These are phyloP conservation scores for Trissolcus basalis DNA, from an alignment of 1,140 invertebrate genomes.

Conservation along the genomic window DNA sequence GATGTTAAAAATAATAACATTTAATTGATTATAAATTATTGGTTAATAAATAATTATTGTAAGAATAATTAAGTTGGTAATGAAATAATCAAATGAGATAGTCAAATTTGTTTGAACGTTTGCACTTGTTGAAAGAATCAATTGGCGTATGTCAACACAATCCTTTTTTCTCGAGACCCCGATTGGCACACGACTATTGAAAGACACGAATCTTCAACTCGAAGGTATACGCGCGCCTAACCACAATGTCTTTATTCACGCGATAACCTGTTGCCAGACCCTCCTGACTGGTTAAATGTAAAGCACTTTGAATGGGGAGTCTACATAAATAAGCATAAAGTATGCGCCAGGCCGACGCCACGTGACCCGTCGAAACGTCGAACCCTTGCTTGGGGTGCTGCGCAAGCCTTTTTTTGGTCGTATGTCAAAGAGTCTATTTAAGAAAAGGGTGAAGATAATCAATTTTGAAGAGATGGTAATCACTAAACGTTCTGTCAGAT, in stretches of 20 bases:
- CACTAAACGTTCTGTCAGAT: slow-evolving; percentile 38
- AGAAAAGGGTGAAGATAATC: slow-evolving; percentile 71
- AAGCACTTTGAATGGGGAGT: slow-evolving; percentile 61
- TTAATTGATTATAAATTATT: no score
- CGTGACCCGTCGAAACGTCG: slow-evolving; percentile 61
- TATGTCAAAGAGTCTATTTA: slow-evolving; percentile 60
- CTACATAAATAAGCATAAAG: slow-evolving; percentile 72
- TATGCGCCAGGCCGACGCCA: slow-evolving; percentile 53
- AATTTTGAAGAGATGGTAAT: slow-evolving; percentile 58
- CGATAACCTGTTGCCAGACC: slow-evolving; percentile 60
- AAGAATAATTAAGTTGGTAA: no score
- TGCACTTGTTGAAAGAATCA: slow-evolving; percentile 18
- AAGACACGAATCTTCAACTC: slow-evolving; percentile 44
- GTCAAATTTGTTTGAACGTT: neutral
- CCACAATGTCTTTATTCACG: slow-evolving; percentile 61
- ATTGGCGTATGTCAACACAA: slow-evolving; percentile 22
- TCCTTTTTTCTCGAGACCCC: slow-evolving; percentile 14
- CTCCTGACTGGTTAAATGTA: slow-evolving; percentile 61
- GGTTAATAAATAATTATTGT: no score
- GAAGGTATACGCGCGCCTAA: slow-evolving; percentile 40
- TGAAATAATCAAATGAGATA: no score
- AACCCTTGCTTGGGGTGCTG: slow-evolving; percentile 64
- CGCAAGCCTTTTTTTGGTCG: slow-evolving; percentile 50
- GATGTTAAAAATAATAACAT: no score
- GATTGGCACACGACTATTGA: slow-evolving; percentile 56